phyloP scores from a whole-genome alignment of 2,113 vertebrate species.

The Pipa parva region DNA sequence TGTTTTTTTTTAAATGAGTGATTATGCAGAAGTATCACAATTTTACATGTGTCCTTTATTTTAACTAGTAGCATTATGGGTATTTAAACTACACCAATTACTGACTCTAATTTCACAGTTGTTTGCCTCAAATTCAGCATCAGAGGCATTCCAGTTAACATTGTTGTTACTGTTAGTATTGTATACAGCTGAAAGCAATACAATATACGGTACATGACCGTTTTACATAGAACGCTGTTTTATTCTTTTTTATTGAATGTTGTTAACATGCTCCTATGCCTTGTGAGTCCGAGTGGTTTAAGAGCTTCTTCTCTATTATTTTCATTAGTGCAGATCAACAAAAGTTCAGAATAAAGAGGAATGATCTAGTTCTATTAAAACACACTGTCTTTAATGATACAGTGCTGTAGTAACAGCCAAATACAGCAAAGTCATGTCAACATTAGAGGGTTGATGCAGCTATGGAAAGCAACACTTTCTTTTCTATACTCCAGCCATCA shows the following conservation, averaged over 20 bases:
- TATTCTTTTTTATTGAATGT: not conserved
- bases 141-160: no score
- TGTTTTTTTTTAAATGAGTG: no score
- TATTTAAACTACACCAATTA: no score
- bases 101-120: no score
- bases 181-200: not conserved
- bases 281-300: not conserved
- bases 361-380: constrained; percentile 1
- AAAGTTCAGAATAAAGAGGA: not conserved
- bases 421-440: not conserved
- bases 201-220: not conserved
- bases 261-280: not conserved
- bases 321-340: not conserved
- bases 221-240: not conserved
- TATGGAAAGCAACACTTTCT: not conserved
- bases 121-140: no score
- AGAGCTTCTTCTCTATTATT: not conserved
- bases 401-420: not conserved
- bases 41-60: no score
- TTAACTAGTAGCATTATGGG: no score
- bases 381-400: not conserved
- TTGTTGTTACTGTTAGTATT: no score
- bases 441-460: not conserved
- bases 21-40: no score
- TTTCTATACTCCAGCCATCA: no score